phyloP scores from a whole-genome alignment of 2,113 vertebrate genomes.

The Pollimyrus isidori region DNA sequence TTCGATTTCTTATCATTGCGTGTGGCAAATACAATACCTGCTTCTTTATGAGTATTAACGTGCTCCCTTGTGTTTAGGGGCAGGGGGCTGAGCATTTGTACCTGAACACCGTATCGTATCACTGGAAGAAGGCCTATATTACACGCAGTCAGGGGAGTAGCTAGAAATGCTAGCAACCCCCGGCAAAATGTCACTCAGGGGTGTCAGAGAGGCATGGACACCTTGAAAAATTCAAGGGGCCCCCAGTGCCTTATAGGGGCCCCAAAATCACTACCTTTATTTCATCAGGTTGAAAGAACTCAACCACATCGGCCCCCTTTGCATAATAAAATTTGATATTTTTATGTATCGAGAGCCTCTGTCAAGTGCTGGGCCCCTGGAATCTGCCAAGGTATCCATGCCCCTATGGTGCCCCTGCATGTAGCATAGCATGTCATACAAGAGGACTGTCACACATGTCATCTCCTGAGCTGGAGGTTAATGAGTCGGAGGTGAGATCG shows the following conservation, averaged over 20 bases:
- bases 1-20: constrained; percentile 10
- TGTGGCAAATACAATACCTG: background rate
- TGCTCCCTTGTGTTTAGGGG: background rate
- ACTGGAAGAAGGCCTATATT: background rate
- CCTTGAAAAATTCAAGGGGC: background rate
- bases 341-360: background rate
- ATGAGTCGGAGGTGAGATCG: background rate
- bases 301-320: background rate
- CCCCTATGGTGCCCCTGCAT: background rate
- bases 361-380: background rate
- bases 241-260: background rate
- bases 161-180: background rate
- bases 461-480: background rate
- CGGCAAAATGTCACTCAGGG: background rate
- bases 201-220: background rate
- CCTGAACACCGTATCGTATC: background rate
- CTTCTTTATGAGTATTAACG: background rate
- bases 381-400: background rate
- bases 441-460: background rate
- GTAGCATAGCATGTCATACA: background rate
- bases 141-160: background rate
- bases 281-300: background rate
- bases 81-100: background rate
- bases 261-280: background rate
- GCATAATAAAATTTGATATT: background rate